Base-by-base conservation (phyloP, 2,797 vertebrate genomes). In the Melanotaenia trifasciata region DNA sequence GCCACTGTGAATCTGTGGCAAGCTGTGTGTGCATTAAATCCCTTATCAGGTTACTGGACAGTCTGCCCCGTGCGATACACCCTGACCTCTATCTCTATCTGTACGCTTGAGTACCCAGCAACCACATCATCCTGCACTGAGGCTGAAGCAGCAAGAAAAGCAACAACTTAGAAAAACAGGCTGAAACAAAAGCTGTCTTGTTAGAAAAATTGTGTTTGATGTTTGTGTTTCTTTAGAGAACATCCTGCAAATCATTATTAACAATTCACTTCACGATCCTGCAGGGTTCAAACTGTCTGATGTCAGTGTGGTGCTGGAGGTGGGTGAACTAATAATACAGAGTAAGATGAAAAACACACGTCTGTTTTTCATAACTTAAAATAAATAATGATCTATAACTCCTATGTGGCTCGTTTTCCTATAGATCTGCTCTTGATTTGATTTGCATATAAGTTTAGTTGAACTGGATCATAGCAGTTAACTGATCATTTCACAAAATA, bases 51-150 rank as follows among this genome's bases (percentile, higher is more conserved):
- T 57, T 60, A 28, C 40, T 62, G 61, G 22, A 36, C 66, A 57
- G 53, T 35, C 57, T 30, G 63, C 43, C 26, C 56, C 24, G 28
- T 28, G 56, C 30, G 18, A 68, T 35, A 24, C 20, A 24, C 14
- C 18, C 51, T 35, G 72, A 60, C 66, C 28, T 57, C 36, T 53
- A 60, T 66, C 28, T 57, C 36, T 53, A 60, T 66, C 14, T 20
- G 69, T 16, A 72, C 51, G 32, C 43, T 16, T 24, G 10, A 36
- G 72, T n/a, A 58, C 26, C 20, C 38, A 22, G 54, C 57, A n/a
- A 32, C 54, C 2, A 11, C 35, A 38, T 33, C 62, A 65, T 54
- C 40, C 54, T 40, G 67, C 59, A 70, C 64, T 43, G 28, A 40
- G 32, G 26, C 22, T 24, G 0, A 71, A 18, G 30, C 33, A 50